Evolutionary conservation across 2,888 invertebrate species (phyloP).

Genomic region (Drosophila colorata): DNA sequence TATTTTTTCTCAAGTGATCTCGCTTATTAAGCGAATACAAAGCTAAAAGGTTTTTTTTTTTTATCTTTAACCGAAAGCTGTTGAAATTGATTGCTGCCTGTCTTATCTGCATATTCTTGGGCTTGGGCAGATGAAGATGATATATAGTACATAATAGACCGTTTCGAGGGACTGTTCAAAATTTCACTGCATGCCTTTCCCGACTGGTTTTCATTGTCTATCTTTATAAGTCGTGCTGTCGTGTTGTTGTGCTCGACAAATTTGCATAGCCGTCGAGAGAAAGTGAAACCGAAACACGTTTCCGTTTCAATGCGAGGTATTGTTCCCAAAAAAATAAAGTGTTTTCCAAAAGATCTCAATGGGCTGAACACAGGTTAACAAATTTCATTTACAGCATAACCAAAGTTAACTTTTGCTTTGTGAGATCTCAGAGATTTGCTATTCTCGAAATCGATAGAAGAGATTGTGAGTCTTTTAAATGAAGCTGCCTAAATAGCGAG

Average conservation of each 20-base stretch:
- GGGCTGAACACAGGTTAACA: slow-evolving; percentile 8
- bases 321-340: slow-evolving; percentile 32
- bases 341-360: slow-evolving; percentile 39
- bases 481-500: too few species aligned
- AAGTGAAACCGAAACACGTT: slow-evolving; percentile 53
- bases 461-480: too few species aligned
- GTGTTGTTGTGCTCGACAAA: slow-evolving; percentile 37
- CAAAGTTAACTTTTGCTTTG: not conserved
- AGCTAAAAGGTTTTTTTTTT: too few species aligned
- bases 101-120: slow-evolving; percentile 8
- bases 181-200: slow-evolving; percentile 53
- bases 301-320: slow-evolving; percentile 30
- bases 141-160: not conserved
- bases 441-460: too few species aligned
- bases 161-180: slow-evolving; percentile 18
- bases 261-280: slow-evolving; percentile 50
- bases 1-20: too few species aligned
- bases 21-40: too few species aligned
- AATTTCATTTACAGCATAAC: not conserved
- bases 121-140: not conserved
- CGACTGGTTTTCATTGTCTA: slow-evolving; percentile 30
- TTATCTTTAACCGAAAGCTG: not conserved
- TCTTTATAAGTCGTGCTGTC: slow-evolving; percentile 28
- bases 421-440: too few species aligned
- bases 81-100: slow-evolving; percentile 4